Conservation (phyloP, 2,113 vertebrate species). For the Mirza zaza region DNA sequence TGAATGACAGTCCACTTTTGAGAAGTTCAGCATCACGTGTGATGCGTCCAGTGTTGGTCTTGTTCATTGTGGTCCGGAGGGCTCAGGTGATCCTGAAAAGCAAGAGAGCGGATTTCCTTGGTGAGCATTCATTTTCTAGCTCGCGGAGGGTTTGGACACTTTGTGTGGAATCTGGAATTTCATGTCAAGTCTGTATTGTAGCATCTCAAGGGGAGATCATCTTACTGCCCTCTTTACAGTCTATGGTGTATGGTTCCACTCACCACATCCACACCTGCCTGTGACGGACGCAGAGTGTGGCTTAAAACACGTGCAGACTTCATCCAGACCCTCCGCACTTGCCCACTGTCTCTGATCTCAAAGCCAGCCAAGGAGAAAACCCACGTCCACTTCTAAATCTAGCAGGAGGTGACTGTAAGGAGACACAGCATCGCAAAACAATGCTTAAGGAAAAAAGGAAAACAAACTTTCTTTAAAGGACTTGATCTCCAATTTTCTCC, state of each 20-base stretch:
- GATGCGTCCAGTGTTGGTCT: not conserved
- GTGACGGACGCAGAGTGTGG: not conserved
- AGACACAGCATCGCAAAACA: not conserved
- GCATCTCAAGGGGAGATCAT: too few relatives aligned
- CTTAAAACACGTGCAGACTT: not conserved
- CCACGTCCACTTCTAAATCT: not conserved
- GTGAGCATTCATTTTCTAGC: not conserved
- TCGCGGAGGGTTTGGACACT: not conserved
- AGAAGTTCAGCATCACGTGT: not conserved
- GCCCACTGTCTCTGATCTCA: not conserved
- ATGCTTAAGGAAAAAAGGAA: not conserved
- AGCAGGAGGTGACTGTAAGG: not conserved
- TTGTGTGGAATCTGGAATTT: not conserved
- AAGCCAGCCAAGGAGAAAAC: slow-evolving; percentile 2
- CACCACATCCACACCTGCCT: slow-evolving; percentile 28
- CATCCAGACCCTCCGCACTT: not conserved
- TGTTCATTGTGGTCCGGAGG: not conserved
- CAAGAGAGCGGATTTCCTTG: not conserved
- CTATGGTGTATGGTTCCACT: not conserved
- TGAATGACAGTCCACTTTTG: not conserved
- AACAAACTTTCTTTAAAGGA: not conserved
- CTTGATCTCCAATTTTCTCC: not conserved
- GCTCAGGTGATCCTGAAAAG: not conserved
- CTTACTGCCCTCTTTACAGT: not conserved
- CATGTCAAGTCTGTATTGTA: not conserved